Percentiles rank a stretch among this genome's conserved stretches.
These are phyloP conservation scores for Corythornis cristatus DNA, from an alignment of 2,113 vertebrate species.

Conservation along the genomic window DNA sequence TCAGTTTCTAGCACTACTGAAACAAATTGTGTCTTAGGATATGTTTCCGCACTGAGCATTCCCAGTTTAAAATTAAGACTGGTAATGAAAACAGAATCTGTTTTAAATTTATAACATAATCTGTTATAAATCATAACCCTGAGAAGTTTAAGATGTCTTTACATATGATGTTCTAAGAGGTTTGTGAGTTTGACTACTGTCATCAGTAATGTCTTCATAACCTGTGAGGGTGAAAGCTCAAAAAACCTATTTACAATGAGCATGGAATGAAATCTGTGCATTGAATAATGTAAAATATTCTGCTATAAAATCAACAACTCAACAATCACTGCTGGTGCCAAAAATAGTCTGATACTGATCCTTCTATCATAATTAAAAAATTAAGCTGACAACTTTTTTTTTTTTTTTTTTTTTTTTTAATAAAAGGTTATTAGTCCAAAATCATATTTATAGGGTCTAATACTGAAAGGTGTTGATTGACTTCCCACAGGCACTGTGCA, in stretches of 20 bases:
- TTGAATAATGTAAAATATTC: not conserved
- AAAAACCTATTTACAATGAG: not conserved
- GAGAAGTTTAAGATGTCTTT: not conserved
- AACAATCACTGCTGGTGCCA: not conserved
- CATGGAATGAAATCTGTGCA: not conserved
- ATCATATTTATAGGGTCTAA: not conserved
- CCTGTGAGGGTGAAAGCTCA: not conserved
- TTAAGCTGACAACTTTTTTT: not conserved
- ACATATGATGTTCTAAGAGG: accelerated
- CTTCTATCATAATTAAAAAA: not conserved
- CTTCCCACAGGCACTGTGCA: not conserved
- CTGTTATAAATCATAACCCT: not conserved
- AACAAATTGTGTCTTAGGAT: not conserved
- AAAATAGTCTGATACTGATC: not conserved
- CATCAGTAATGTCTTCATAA: not conserved
- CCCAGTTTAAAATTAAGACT: not conserved
- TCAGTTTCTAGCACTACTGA: not conserved
- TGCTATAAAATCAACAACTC: not conserved
- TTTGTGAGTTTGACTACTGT: not conserved
- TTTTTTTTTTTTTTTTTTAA: not conserved
- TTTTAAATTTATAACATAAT: no score
- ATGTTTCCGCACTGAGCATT: not conserved
- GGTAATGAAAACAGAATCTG: not conserved
- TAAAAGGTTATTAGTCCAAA: not conserved
- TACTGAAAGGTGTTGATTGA: not conserved